Conservation (phyloP, 2,113 vertebrate genomes). For the Neoarius graeffei region DNA sequence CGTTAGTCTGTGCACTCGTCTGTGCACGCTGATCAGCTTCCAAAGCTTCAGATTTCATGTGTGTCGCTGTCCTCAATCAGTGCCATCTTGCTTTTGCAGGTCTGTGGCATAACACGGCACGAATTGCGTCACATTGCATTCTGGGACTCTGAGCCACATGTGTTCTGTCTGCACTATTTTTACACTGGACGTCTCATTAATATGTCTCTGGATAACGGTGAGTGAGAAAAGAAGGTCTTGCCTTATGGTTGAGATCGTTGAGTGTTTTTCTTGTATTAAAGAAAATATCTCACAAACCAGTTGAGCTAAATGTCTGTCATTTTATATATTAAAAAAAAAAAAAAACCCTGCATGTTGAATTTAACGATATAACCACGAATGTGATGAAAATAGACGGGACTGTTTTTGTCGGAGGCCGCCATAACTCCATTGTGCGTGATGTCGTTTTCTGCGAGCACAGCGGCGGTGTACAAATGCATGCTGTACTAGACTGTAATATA, state of each 20-base stretch:
- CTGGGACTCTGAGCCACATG: not conserved
- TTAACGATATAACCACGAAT: too few relatives aligned
- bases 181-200: not conserved
- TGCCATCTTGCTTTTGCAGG: not conserved
- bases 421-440: too few relatives aligned
- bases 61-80: not conserved
- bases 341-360: too few relatives aligned
- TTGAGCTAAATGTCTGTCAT: too few relatives aligned
- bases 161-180: not conserved
- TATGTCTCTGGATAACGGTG: not conserved
- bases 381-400: too few relatives aligned
- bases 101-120: not conserved
- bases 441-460: too few relatives aligned
- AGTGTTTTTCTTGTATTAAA: not conserved
- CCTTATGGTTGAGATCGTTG: not conserved
- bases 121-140: not conserved
- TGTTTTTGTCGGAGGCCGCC: too few relatives aligned
- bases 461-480: too few relatives aligned
- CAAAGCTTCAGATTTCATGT: not conserved
- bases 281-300: too few relatives aligned
- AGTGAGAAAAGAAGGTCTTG: not conserved
- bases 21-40: not conserved
- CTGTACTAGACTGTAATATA: too few relatives aligned
- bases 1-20: not conserved
- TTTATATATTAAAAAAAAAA: not conserved